Conservation (phyloP, 2,888 invertebrate species). For the Lepidochrysops patricia region DNA sequence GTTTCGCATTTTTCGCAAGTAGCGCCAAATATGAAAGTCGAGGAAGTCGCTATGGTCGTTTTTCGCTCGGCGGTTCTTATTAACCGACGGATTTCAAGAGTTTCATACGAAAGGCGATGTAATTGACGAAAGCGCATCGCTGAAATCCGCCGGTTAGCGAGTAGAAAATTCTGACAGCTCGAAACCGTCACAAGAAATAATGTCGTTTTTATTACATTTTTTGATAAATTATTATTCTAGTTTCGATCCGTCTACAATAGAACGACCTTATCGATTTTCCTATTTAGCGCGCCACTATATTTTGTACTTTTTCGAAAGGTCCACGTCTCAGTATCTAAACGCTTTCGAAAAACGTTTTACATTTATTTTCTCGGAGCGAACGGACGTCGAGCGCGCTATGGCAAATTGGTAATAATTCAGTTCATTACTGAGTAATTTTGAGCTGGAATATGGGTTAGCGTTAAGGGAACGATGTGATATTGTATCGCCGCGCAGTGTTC, state of each 20-base stretch:
- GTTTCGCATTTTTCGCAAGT: slow-evolving; percentile 68
- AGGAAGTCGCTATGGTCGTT: slow-evolving; percentile 42
- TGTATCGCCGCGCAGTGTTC: slow-evolving; percentile 48
- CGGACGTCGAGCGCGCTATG: slow-evolving; percentile 62
- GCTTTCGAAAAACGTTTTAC: slow-evolving; percentile 72
- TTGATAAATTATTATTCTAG: slow-evolving; percentile 72
- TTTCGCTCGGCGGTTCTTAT: slow-evolving; percentile 35
- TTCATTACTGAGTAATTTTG: slow-evolving; percentile 67
- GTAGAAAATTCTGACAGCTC: slow-evolving; percentile 71
- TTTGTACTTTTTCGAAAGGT: slow-evolving; percentile 70
- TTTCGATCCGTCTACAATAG: slow-evolving; percentile 56
- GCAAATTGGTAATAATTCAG: slow-evolving; percentile 71
- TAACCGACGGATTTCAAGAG: slow-evolving; percentile 47
- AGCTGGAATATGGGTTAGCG: slow-evolving; percentile 70
- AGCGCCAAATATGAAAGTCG: slow-evolving; percentile 67
- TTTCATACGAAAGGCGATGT: slow-evolving; percentile 25
- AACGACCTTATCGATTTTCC: slow-evolving; percentile 70
- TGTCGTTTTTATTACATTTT: slow-evolving; percentile 74
- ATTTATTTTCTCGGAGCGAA: slow-evolving; percentile 58
- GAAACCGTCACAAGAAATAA: slow-evolving; percentile 66
- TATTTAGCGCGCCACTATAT: slow-evolving; percentile 66
- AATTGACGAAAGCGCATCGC: slow-evolving; percentile 11
- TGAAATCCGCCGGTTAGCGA: slow-evolving; percentile 33
- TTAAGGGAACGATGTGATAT: slow-evolving; percentile 43
- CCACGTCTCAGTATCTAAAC: slow-evolving; percentile 57